phyloP scores from a whole-genome alignment of 2,888 invertebrate species.

The Gastracanthus pulcherrimus region DNA sequence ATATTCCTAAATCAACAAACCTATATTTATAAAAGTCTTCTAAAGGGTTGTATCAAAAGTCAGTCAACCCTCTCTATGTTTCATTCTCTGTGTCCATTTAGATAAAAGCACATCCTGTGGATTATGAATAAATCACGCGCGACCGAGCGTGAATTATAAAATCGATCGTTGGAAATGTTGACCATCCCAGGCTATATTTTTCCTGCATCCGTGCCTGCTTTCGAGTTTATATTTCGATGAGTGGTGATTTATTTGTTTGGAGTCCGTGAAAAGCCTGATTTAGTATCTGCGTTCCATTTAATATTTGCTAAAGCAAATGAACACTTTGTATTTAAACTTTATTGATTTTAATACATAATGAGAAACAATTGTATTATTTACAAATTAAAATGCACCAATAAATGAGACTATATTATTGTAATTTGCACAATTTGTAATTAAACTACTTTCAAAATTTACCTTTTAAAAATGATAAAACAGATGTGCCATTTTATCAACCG shows the following conservation, averaged over 20 bases:
- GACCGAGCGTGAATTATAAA: constrained; percentile 1
- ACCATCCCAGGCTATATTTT: background rate
- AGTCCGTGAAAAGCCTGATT: background rate
- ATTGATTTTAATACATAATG: background rate
- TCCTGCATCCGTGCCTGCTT: background rate
- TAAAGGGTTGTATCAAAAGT: no score
- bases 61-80: no score
- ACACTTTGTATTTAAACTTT: background rate
- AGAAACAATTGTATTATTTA: background rate
- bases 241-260: background rate
- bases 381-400: background rate
- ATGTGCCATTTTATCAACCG: background rate
- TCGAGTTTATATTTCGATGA: background rate
- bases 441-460: background rate
- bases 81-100: no score
- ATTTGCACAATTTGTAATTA: background rate
- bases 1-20: no score
- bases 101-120: background rate
- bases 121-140: constrained; percentile 22
- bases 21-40: no score
- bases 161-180: background rate
- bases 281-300: background rate
- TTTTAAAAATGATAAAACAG: background rate
- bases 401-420: background rate
- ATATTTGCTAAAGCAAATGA: background rate